Percentiles rank a stretch among this genome's conserved stretches.
Evolutionary conservation across 2,113 vertebrate species (phyloP).

Genomic region (Thryonomys swinderianus): DNA sequence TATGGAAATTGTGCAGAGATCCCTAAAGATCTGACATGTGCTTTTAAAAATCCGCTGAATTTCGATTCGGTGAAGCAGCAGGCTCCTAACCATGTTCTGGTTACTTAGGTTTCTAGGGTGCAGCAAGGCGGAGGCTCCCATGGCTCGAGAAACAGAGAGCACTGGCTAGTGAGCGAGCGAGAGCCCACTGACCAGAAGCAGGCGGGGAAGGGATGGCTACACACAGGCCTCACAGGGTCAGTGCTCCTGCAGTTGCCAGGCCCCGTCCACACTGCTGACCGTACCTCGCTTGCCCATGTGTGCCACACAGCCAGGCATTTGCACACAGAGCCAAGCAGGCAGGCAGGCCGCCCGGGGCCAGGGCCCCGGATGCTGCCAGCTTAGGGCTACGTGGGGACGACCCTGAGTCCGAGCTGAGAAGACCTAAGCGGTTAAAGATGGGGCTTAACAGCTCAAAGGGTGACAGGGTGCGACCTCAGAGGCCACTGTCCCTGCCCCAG

Average conservation of each 20-base stretch:
- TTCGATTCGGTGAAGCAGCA: not conserved
- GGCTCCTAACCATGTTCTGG: not conserved
- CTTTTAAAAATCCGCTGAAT: not conserved
- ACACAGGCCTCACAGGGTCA: not conserved
- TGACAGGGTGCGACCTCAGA: fast-evolving
- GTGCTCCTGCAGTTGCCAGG: not conserved
- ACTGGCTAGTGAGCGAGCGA: not conserved
- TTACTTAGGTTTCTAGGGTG: constrained; percentile 2
- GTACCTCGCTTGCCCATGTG: not conserved
- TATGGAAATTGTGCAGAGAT: not conserved
- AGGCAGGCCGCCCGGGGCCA: not conserved
- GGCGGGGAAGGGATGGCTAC: not conserved
- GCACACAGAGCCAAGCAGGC: fast-evolving
- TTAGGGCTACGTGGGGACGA: not conserved
- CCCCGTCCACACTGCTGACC: not conserved
- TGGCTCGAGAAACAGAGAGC: constrained; percentile 47
- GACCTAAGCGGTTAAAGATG: not conserved
- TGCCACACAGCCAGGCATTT: not conserved
- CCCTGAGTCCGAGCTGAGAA: not conserved
- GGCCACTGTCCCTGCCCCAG: not conserved
- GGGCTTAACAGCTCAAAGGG: not conserved
- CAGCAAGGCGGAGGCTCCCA: not conserved
- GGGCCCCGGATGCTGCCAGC: not conserved
- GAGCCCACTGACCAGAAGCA: not conserved
- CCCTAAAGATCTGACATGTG: constrained; percentile 16